Conservation (phyloP, 2,113 vertebrate genomes). For the Sinocyclocheilus maitianheensis region DNA sequence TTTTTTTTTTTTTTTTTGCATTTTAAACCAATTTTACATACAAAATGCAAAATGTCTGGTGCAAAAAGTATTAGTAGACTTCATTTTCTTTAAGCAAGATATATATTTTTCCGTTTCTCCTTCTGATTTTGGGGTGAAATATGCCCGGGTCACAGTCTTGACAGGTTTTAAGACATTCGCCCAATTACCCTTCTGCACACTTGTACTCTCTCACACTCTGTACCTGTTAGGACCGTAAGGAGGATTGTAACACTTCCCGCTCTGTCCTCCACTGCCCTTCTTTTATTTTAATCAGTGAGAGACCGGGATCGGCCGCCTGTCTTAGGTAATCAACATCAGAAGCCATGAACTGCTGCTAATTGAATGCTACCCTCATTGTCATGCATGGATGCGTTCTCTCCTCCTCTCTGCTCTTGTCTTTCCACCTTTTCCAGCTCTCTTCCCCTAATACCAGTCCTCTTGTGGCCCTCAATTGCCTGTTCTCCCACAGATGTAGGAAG, state of each 20-base stretch:
- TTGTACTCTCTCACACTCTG: not conserved
- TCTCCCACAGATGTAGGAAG: conserved; percentile 70
- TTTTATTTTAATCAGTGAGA: conserved; percentile 77
- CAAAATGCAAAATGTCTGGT: not conserved
- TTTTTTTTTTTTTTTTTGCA: no score
- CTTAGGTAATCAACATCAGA: conserved; percentile 79
- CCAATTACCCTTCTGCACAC: not conserved
- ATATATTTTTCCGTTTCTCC: not conserved
- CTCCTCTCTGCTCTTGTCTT: conserved; percentile 53
- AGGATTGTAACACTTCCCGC: conserved; percentile 62
- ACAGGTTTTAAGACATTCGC: not conserved
- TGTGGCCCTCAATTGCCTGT: conserved; percentile 57
- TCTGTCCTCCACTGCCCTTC: conserved; percentile 47
- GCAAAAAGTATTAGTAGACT: not conserved
- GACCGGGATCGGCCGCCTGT: conserved; percentile 73
- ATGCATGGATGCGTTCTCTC: conserved; percentile 67
- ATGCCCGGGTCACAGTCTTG: not conserved
- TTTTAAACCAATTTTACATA: no score
- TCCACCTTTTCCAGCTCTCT: conserved; percentile 51
- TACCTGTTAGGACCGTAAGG: conserved; percentile 7
- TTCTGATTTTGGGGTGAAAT: not conserved
- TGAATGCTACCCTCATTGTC: conserved; percentile 79
- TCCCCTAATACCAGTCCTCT: conserved; percentile 53
- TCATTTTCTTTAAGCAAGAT: not conserved
- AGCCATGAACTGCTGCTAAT: conserved; percentile 75